Base-by-base conservation (phyloP, 2,888 invertebrate species). In the Apodemia mormo region DNA sequence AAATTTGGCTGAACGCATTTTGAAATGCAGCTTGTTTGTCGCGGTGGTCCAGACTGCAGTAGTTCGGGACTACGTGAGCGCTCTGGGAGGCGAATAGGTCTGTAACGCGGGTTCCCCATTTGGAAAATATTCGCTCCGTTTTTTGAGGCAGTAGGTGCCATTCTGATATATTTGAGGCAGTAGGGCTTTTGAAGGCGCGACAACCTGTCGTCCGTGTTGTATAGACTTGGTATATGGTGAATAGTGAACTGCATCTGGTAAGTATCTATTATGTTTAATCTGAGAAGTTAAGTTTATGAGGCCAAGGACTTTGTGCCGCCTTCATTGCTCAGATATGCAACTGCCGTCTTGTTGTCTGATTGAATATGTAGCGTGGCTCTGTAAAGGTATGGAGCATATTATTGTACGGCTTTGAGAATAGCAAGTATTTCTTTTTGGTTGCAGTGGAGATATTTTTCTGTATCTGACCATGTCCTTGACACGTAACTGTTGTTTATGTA, bases 381-480 rank as follows among this genome's bases (percentile, higher is more conserved):
- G 58, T 29, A 10, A 12, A 30, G 12, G n/a, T 58, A 12, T n/a
- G n/a, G n/a, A n/a, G n/a, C n/a, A n/a, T n/a, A n/a, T n/a, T 30
- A 9, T 10, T 58, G 29, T 58, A 58, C 9, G 58, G 58, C 22
- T 58, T 10, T 58, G n/a, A 58, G 29, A 10, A 58, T 58, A 6
- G 58, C 58, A 2, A 58, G 30, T 58, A 74, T 58, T 29, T 58
- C 58, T 29, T 58, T 30, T 58, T 30, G 30, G 3, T 58, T 58
- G 56, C 56, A 22, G 29, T 72, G 74, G 69, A 71, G 71, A 5
- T 3, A 8, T 29, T 49, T 66, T 52, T 70, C 70, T 7, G 6
- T 5, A 10, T 6, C 9, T 29, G 56, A 49, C 67, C 67, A 70
- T 4, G 45, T 37, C 2, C 56, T 22, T n/a, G 56, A 67, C 6